Evolutionary conservation across 92 coral and sea anemone species (phyloP).

Genomic region (Isaurus tuberculatus): DNA sequence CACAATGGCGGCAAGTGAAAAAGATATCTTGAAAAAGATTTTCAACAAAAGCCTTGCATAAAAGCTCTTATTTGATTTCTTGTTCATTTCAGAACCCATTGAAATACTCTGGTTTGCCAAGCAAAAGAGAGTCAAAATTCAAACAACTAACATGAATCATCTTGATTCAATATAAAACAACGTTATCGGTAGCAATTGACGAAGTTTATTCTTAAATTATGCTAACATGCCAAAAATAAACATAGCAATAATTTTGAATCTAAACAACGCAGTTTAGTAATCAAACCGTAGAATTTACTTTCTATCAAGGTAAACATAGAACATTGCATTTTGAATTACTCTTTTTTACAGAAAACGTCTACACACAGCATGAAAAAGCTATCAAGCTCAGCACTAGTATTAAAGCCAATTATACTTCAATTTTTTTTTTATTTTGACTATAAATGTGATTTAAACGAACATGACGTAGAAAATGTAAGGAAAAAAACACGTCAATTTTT

Average conservation of each 20-base stretch:
- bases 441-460: not conserved
- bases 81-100: not conserved
- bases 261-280: too few species aligned
- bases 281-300: too few species aligned
- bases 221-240: too few species aligned
- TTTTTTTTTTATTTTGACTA: too few species aligned
- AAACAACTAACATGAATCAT: not conserved
- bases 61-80: not conserved
- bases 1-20: not conserved
- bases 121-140: not conserved
- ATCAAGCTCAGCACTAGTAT: not conserved
- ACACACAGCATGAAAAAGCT: not conserved
- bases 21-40: constrained; percentile 17
- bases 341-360: too few species aligned
- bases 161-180: not conserved
- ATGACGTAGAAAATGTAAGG: not conserved
- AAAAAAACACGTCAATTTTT: not conserved
- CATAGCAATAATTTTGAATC: too few species aligned
- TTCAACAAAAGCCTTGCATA: not conserved
- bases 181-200: not conserved
- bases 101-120: not conserved
- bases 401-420: not conserved
- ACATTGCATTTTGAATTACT: too few species aligned
- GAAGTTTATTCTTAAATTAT: too few species aligned
- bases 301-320: too few species aligned